Base-by-base conservation (phyloP, 2,113 vertebrate species). In the Notiomystis cincta region DNA sequence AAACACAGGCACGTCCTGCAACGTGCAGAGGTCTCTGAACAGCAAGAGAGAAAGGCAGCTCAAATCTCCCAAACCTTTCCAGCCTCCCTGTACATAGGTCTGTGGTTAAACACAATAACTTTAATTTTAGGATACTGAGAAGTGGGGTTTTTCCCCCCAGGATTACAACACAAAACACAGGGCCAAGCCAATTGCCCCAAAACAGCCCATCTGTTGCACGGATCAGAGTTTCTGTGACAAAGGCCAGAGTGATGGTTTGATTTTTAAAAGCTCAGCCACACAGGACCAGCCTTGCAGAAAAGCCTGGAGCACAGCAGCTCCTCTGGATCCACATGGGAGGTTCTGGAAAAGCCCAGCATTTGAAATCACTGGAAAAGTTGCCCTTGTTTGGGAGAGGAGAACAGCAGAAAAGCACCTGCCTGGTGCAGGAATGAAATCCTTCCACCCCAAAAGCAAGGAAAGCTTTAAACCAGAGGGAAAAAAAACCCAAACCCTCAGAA, bases 221-320 rank as follows among this genome's bases (percentile, higher is more conserved):
- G 47, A 51, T 62, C 71, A 47, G 33, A 47, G 64, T 56, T 89
- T 37, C 79, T 42, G 56, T 2, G 13, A 66, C 56, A 40, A 82
- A 82, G 42, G 50, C 62, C 57, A 50, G 23, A 82, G 67, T 24
- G 51, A 44, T 21, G 44, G 82, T 45, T 91, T 64, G 56, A 44
- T 81, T 86, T 88, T 54, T 30, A 88, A 80, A 90, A 87, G 85
- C 76, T 81, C 54, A 81, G 60, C 64, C n/a, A 19, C 79, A 66
- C 47, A 14, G 58, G 35, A n/a, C 7, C 79, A 91, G 85, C 45
- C 51, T 80, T 56, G 38, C 79, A 93, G 71, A n/a, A 62, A 47
- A 81, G 21, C 30, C 1, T 70, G n/a, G 54, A 44, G 76, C 33
- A 35, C 54, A 77, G 75, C 50, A 88, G 64, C 79, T 92, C 66